Evolutionary conservation across 2,113 vertebrate species (phyloP), one percentile per base, ranked within the genome.

Genomic region (Xyliphius kryptos): DNA sequence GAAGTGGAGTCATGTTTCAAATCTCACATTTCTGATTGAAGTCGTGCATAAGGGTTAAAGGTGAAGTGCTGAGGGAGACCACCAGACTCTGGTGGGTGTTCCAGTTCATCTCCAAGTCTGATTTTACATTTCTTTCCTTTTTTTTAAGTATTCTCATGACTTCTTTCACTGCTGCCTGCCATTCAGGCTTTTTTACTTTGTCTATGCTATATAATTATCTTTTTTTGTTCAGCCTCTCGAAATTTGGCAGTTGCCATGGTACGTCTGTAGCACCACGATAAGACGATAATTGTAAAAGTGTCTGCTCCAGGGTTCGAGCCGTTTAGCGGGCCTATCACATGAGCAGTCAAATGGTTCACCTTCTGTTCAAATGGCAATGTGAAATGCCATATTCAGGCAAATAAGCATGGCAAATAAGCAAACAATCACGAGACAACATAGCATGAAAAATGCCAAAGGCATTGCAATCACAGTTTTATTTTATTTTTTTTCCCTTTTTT

Each of bases 231-330:
- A 14, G 17, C 13, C 26, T 22, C 37, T 14, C 37, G 16, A 48
- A 56, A 71, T 71, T 69, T 65, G 67, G 53, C 70, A 63, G 79
- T 83, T 77, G 80, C 82, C 73, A 74, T 70, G 70, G 80, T 50
- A 80, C 79, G 79, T 81, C 85, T 82, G 76, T 82, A 79, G 67
- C 76, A 73, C 74, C 66, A 77, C 71, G 81, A 86, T 81, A 80
- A 86, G 81, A 83, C 81, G 76, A 69, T 77, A 85, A 80, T 83
- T 81, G 77, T 81, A 72, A 76, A 71, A 59, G 83, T 76, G 83
- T 80, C 79, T 77, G 82, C 83, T 83, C 77, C 59, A 69, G 77
- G 81, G 78, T 83, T 77, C 66, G 71, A 81, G 80, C 74, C 77
- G 73, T 79, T 81, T 59, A 66, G 70, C 69, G 75, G 26, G 76